These are phyloP conservation scores for Argyrosomus regius DNA, from an alignment of 2,797 vertebrate species.

Conservation along the genomic window DNA sequence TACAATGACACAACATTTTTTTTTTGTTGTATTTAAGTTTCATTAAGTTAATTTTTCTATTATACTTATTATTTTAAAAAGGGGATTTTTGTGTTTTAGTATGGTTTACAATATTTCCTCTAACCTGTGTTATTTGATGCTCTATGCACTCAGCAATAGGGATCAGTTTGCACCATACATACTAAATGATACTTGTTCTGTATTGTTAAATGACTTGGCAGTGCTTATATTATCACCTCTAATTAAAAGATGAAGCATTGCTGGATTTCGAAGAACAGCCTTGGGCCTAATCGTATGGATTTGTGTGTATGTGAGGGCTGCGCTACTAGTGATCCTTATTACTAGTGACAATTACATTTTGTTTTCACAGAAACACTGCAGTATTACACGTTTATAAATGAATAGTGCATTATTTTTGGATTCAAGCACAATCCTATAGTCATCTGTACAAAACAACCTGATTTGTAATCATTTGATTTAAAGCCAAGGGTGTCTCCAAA, in stretches of 20 bases:
- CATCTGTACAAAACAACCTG: neutral
- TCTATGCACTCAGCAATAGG: neutral
- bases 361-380: neutral
- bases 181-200: neutral
- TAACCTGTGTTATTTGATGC: neutral
- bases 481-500: neutral
- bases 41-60: neutral
- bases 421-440: neutral
- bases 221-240: neutral
- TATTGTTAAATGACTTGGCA: neutral
- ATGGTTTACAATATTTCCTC: neutral
- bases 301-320: neutral
- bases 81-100: neutral
- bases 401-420: neutral
- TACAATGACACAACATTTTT: neutral
- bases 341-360: neutral
- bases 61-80: neutral
- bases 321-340: neutral
- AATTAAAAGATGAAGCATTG: constrained; percentile 4
- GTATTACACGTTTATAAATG: neutral
- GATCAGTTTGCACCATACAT: neutral
- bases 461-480: neutral
- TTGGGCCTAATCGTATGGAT: neutral
- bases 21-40: neutral
- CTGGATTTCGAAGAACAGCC: neutral